These are phyloP conservation scores for Gymnobelideus leadbeateri DNA, from an alignment of 2,113 vertebrate genomes.

Conservation along the genomic window DNA sequence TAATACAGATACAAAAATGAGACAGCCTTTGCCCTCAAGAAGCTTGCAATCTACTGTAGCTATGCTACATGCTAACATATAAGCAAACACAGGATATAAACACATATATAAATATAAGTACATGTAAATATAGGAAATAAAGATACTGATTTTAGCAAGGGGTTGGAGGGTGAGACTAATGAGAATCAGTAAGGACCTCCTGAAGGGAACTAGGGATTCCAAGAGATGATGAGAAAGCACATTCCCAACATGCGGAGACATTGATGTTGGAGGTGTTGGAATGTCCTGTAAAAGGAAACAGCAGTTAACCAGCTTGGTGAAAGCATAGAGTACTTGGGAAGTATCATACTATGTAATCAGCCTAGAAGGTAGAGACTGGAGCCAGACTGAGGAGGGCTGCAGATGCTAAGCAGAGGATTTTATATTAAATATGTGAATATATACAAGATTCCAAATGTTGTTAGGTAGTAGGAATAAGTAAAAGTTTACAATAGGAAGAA, in stretches of 20 bases:
- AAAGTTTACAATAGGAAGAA: background rate
- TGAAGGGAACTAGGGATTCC: background rate
- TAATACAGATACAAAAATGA: background rate
- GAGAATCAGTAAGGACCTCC: background rate
- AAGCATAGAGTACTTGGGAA: background rate
- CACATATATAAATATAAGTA: background rate
- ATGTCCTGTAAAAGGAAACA: background rate
- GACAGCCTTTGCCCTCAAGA: background rate
- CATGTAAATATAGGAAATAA: background rate
- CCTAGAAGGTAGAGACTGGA: background rate
- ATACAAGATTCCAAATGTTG: background rate
- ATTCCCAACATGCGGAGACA: background rate
- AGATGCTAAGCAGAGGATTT: background rate
- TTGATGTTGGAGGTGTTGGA: background rate
- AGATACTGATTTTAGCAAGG: background rate
- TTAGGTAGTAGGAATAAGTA: background rate
- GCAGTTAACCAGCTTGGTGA: background rate
- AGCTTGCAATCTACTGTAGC: background rate
- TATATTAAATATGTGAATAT: background rate
- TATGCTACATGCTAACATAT: background rate
- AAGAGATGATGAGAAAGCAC: background rate
- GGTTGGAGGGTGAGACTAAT: background rate
- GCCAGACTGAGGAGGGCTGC: background rate
- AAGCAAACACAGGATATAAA: background rate
- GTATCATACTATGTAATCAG: background rate